Conservation (phyloP, 2,113 vertebrate species). For the Machaerirhynchus nigripectus region DNA sequence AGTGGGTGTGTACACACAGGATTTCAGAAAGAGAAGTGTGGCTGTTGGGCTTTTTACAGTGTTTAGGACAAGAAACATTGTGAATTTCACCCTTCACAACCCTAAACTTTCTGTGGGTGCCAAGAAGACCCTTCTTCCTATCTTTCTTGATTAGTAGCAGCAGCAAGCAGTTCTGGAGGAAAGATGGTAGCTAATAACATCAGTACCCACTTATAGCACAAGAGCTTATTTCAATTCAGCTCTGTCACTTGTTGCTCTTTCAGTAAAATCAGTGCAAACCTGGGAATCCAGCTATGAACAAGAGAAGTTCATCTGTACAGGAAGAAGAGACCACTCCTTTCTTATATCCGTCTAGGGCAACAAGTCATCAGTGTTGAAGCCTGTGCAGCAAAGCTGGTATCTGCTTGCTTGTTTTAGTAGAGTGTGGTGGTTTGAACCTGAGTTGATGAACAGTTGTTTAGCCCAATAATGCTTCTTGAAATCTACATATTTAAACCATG, state of each 20-base stretch:
- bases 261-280: neutral
- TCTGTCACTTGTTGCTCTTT: neutral
- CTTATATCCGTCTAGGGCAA: neutral
- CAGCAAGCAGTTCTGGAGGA: neutral
- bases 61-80: neutral
- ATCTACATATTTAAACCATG: too few species aligned
- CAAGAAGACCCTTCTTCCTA: neutral
- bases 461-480: too few species aligned
- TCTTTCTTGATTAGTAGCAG: neutral
- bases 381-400: neutral
- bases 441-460: too few species aligned
- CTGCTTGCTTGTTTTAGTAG: neutral
- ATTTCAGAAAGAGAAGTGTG: neutral
- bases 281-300: neutral
- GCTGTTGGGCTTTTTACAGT: neutral
- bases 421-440: too few species aligned
- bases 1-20: neutral
- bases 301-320: neutral
- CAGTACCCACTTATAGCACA: neutral
- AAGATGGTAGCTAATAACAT: neutral
- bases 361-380: neutral
- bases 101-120: neutral
- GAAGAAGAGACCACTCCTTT: neutral
- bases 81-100: neutral
- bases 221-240: neutral